Base-by-base conservation (phyloP, 2,888 invertebrate genomes). In the Hofmannophila pseudospretella region DNA sequence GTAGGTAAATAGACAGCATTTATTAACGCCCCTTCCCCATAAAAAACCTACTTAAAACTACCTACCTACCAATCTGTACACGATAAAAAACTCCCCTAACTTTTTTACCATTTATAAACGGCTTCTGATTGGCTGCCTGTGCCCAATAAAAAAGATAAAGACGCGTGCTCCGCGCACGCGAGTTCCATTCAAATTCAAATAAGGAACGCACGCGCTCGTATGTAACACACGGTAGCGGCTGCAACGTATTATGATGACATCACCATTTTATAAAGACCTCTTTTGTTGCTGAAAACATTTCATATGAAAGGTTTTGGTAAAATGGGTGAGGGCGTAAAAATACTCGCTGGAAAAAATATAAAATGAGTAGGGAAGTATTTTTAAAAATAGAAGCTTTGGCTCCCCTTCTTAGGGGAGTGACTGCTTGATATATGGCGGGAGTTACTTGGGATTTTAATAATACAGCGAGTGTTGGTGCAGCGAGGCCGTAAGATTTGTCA, bases 371-470 rank as follows among this genome's bases (percentile, higher is more conserved):
- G 81, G 84, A 84, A 80, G 80, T 75, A 74, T 79, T 78, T 81
- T 80, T 75, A 84, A 86, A n/a, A 85, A 85, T 85, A 86, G 85
- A 66, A 65, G 54, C 51, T 27, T 13, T 29, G 20, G 3, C 8
- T n/a, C 23, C 81, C 78, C 78, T 77, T 72, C 67, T 62, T 11
- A 54, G 74, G 77, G 80, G 80, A 78, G 75, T 73, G 67, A 72
- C 69, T 52, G 64, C 69, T 77, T 85, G 85, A 85, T 85, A 75
- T 85, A 85, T 85, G 71, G 67, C 66, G 54, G 71, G 79, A 67
- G 82, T 86, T 84, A 81, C 76, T 75, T 70, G 67, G 84, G 85
- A 84, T 84, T 84, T 82, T 84, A 81, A 85, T 85, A 85, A 84
- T 80, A 78, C 78, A 68, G 57, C 72, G 74, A 77, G 77, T 86